These are phyloP conservation scores for Clinocottus analis DNA, from an alignment of 2,113 vertebrate species.

Conservation along the genomic window DNA sequence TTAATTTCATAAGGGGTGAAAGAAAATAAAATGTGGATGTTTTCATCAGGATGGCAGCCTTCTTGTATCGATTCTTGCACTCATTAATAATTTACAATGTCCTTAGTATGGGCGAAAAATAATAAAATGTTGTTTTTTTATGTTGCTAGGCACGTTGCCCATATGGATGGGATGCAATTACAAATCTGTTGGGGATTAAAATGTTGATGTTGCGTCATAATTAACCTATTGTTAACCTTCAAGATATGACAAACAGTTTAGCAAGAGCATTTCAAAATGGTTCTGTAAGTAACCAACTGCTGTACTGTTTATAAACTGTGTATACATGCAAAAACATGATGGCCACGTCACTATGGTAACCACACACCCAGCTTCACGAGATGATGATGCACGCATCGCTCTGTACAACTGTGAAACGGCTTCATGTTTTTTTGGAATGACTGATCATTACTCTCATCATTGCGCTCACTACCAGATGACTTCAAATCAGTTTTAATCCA, in stretches of 20 bases:
- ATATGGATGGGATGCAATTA: neutral
- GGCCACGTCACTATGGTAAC: conserved; percentile 52
- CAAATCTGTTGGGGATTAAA: too few relatives aligned
- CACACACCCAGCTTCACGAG: conserved; percentile 36
- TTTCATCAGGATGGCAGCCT: too few relatives aligned
- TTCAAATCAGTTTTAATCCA: neutral
- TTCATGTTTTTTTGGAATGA: neutral
- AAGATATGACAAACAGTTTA: neutral
- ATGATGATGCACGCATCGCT: conserved; percentile 42
- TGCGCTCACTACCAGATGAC: neutral
- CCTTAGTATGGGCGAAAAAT: too few relatives aligned
- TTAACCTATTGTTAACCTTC: neutral
- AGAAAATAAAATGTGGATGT: neutral
- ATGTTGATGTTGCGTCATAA: neutral
- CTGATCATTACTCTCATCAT: too few relatives aligned
- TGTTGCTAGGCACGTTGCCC: neutral
- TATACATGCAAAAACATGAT: conserved; percentile 10
- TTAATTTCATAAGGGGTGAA: neutral
- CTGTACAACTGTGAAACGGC: neutral
- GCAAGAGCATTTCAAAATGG: neutral
- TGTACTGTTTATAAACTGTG: conserved; percentile 12
- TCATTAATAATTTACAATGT: too few relatives aligned
- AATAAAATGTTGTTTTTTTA: too few relatives aligned
- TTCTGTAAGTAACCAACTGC: neutral
- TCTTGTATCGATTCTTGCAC: too few relatives aligned